Evolutionary conservation across 2,888 invertebrate species (phyloP), one percentile per base, ranked within the genome.

Genomic region (Aproaerema taeniolella): DNA sequence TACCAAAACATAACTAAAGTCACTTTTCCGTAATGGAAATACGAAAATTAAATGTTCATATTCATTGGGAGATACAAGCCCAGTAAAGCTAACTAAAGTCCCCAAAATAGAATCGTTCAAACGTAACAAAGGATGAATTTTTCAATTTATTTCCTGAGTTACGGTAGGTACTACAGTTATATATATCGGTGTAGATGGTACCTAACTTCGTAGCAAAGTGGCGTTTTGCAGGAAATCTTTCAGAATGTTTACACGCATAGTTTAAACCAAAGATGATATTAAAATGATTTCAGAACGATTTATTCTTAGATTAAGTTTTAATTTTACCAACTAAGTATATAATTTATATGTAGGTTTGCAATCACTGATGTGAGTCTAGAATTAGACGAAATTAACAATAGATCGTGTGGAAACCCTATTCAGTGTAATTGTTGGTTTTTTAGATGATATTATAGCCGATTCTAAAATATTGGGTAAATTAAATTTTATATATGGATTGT

Each of bases 211-310:
- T n/a, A n/a, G n/a, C n/a, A n/a, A n/a, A n/a, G n/a, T n/a, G n/a
- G n/a, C n/a, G n/a, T n/a, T n/a, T n/a, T n/a, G n/a, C n/a, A n/a
- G n/a, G n/a, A n/a, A n/a, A 20, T 20, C 4, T 20, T 20, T 31
- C 43, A 52, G 58, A 60, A 60, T 60, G 60, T 58, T 61, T 53
- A 49, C 44, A 51, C 49, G 58, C 61, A 61, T 67, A 64, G 59
- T 52, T 50, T 56, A 75, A 75, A 79, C 82, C 82, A 83, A 83
- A 83, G 82, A 82, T 77, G 76, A 77, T 80, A 78, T 80, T 78
- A 69, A 67, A 67, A 61, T 59, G 56, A 53, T 65, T 61, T 62
- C 45, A 62, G 53, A 61, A 47, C 62, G 63, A 65, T 52, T 58
- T 60, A 60, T 53, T 58, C 50, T 64, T 59, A 58, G 56, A 38